A percentile compares a stretch with the other conserved stretches of the same genome.
These are phyloP conservation scores for Eulemur mongoz DNA, from an alignment of 2,797 vertebrate genomes.

Conservation along the genomic window DNA sequence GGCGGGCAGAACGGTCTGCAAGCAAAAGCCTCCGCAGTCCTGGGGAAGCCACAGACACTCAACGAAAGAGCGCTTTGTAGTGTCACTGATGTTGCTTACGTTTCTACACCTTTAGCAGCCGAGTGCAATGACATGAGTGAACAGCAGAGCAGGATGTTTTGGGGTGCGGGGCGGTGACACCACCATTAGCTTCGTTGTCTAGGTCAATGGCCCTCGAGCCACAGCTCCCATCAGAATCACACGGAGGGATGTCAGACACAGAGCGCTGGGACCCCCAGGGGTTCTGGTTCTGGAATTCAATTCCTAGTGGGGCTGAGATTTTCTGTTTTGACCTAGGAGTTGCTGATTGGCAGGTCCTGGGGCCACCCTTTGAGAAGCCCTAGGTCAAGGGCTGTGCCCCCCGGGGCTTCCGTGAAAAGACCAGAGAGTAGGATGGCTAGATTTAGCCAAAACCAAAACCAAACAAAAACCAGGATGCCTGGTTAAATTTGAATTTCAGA, in stretches of 20 bases:
- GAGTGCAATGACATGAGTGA: not conserved
- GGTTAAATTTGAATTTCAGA: not conserved
- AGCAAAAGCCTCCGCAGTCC: rapidly evolving
- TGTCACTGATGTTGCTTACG: rapidly evolving
- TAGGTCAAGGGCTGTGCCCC: not conserved
- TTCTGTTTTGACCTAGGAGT: not conserved
- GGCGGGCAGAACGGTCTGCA: not conserved
- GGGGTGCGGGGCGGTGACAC: rapidly evolving
- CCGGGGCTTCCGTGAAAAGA: not conserved
- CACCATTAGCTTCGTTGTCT: not conserved
- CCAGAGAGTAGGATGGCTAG: not conserved
- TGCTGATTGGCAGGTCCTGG: not conserved
- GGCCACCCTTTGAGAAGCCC: not conserved
- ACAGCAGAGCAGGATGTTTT: not conserved
- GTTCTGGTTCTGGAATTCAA: not conserved
- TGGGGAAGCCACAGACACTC: not conserved
- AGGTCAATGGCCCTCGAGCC: not conserved
- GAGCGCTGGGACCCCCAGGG: not conserved
- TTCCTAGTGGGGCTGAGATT: no score
- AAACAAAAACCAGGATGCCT: not conserved
- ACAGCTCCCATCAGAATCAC: not conserved
- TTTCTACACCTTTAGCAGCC: not conserved
- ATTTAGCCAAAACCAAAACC: not conserved
- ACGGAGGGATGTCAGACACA: not conserved
- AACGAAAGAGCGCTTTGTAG: not conserved